Conservation (phyloP, 2,888 invertebrate genomes). For the Dyspetes luteomarginatus region DNA sequence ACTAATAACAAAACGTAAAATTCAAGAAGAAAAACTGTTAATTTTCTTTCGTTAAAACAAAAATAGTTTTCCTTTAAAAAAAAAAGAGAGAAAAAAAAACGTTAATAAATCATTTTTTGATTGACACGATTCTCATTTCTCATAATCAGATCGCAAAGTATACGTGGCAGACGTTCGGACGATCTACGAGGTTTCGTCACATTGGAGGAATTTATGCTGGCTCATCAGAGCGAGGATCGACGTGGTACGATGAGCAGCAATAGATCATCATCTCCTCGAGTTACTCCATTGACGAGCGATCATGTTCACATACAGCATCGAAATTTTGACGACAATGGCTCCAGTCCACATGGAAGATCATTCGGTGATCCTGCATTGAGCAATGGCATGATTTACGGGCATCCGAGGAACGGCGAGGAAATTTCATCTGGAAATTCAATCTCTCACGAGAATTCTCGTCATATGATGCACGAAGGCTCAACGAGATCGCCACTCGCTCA, state of each 20-base stretch:
- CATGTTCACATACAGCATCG: conserved; percentile 77
- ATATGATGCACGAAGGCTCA: conserved; percentile 26
- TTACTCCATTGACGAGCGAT: conserved; percentile 77
- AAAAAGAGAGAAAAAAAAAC: too few species aligned
- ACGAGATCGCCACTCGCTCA: conserved; percentile 7
- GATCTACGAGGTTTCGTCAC: conserved; percentile 89
- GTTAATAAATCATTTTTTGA: background rate
- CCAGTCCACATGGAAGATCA: conserved; percentile 24
- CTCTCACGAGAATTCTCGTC: conserved; percentile 50
- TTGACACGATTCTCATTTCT: conserved; percentile 20
- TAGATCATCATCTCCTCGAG: conserved; percentile 53
- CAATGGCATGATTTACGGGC: conserved; percentile 75
- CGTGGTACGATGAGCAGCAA: conserved; percentile 80
- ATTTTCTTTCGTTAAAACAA: too few species aligned
- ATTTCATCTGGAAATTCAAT: conserved; percentile 39
- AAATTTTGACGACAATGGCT: conserved; percentile 68
- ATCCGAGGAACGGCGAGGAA: conserved; percentile 73
- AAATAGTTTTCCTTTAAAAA: too few species aligned
- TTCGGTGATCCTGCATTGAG: conserved; percentile 65
- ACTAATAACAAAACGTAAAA: background rate
- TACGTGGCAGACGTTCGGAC: conserved; percentile 83
- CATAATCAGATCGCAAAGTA: conserved; percentile 70
- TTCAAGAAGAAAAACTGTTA: too few species aligned
- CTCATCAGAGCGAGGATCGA: conserved; percentile 90
- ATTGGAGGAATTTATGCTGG: conserved; percentile 91